phyloP scores from a whole-genome alignment of 2,797 vertebrate genomes.

The Cynopterus sphinx region DNA sequence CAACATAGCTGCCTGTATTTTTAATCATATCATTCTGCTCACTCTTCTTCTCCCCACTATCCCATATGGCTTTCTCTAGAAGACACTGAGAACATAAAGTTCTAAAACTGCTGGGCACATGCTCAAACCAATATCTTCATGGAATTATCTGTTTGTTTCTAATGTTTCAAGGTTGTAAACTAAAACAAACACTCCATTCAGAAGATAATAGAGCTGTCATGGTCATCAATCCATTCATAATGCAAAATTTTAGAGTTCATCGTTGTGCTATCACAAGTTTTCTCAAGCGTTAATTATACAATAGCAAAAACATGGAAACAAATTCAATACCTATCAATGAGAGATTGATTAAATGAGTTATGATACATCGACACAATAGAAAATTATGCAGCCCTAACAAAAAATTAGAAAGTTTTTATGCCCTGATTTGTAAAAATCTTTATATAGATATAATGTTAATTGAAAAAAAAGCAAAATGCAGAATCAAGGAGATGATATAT shows the following conservation, averaged over 20 bases:
- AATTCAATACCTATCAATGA: background rate
- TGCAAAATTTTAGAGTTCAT: background rate
- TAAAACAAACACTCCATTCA: slow-evolving; percentile 29
- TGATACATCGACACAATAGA: background rate
- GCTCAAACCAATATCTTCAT: background rate
- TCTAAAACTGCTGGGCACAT: background rate
- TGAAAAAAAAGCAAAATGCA: background rate
- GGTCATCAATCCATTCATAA: background rate
- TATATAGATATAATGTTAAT: background rate
- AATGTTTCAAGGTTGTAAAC: background rate
- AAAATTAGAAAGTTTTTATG: background rate
- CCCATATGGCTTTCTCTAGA: background rate
- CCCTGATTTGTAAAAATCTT: slow-evolving; percentile 12
- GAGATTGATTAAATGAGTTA: background rate
- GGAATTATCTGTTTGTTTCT: slow-evolving; percentile 44
- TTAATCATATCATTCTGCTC: background rate
- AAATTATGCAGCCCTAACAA: background rate
- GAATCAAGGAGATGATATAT: background rate
- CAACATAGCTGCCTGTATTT: background rate
- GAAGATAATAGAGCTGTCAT: background rate
- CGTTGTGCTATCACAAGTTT: background rate
- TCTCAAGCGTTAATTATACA: background rate
- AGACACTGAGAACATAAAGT: background rate
- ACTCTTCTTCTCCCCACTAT: background rate
- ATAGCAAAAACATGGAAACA: background rate